Evolutionary conservation across 2,797 vertebrate species (phyloP).

Genomic region (Holocentrus rufus): DNA sequence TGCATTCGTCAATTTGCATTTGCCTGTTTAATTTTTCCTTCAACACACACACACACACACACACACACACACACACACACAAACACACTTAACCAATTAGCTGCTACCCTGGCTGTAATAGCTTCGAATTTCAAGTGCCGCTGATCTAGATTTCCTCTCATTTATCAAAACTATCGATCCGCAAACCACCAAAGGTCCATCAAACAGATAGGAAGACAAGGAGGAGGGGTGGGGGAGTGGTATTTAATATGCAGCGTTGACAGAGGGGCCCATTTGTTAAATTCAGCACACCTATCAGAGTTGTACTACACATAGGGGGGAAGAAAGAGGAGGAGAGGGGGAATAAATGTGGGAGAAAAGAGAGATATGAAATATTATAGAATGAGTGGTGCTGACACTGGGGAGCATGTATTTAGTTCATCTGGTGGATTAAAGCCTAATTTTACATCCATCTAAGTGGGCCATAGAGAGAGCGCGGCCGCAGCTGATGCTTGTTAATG

Average conservation of each 20-base stretch:
- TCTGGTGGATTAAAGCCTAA: slow-evolving; percentile 77
- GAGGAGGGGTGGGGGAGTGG: slow-evolving; percentile 8
- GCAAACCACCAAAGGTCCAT: slow-evolving; percentile 50
- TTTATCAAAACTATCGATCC: slow-evolving; percentile 72
- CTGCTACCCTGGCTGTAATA: slow-evolving; percentile 56
- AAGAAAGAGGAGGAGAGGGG: background rate
- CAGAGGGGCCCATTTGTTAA: slow-evolving; percentile 40
- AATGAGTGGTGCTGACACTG: slow-evolving; percentile 67
- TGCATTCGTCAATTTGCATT: too few relatives aligned
- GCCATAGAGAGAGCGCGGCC: slow-evolving; percentile 68
- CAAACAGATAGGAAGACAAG: slow-evolving; percentile 36
- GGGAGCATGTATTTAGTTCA: slow-evolving; percentile 75
- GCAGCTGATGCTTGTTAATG: slow-evolving; percentile 69
- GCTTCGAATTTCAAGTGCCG: slow-evolving; percentile 57
- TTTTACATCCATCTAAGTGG: slow-evolving; percentile 80
- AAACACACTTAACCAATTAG: slow-evolving; percentile 49
- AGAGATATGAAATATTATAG: slow-evolving; percentile 64
- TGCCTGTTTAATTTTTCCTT: too few relatives aligned
- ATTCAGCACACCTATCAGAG: slow-evolving; percentile 57
- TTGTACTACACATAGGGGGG: slow-evolving; percentile 25
- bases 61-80: slow-evolving; percentile 15
- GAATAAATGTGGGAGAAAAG: slow-evolving; percentile 33
- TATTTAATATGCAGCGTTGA: slow-evolving; percentile 60
- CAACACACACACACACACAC: background rate
- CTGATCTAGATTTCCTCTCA: slow-evolving; percentile 51